phyloP scores from a whole-genome alignment of 2,888 invertebrate genomes.

The Aleiodes alternator region DNA sequence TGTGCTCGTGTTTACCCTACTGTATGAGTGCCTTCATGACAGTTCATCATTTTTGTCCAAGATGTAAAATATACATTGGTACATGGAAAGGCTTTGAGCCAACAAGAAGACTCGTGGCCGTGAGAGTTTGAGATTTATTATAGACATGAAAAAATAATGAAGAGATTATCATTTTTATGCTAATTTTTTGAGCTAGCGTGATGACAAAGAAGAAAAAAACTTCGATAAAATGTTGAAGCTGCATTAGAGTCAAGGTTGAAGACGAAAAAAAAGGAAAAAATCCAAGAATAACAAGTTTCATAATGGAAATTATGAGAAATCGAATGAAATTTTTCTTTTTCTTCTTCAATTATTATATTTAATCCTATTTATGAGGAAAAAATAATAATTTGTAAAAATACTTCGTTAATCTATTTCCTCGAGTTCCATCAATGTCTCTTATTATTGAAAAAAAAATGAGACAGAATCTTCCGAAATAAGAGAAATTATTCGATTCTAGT shows the following conservation, averaged over 20 bases:
- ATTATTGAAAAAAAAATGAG: no score
- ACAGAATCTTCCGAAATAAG: no score
- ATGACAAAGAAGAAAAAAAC: background rate
- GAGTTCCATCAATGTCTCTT: no score
- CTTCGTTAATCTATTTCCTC: no score
- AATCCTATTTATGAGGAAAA: background rate
- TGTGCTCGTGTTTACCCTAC: slow-evolving; percentile 78
- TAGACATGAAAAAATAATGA: background rate
- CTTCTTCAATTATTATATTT: background rate
- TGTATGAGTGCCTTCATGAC: slow-evolving; percentile 77
- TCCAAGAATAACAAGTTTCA: no score
- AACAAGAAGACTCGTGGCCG: slow-evolving; percentile 38
- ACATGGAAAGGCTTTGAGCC: slow-evolving; percentile 72
- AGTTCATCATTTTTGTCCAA: slow-evolving; percentile 76
- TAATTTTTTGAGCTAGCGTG: background rate
- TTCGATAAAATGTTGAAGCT: background rate
- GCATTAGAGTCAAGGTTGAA: no score
- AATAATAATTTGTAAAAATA: background rate
- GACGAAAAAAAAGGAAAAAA: no score
- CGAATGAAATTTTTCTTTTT: background rate
- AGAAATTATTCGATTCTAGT: background rate
- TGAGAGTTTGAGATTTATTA: slow-evolving; percentile 40
- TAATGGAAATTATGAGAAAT: background rate
- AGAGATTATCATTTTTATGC: background rate
- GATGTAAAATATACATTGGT: slow-evolving; percentile 76